Evolutionary conservation across 1,140 invertebrate genomes (phyloP).

Genomic region (Drosophila aff.): DNA sequence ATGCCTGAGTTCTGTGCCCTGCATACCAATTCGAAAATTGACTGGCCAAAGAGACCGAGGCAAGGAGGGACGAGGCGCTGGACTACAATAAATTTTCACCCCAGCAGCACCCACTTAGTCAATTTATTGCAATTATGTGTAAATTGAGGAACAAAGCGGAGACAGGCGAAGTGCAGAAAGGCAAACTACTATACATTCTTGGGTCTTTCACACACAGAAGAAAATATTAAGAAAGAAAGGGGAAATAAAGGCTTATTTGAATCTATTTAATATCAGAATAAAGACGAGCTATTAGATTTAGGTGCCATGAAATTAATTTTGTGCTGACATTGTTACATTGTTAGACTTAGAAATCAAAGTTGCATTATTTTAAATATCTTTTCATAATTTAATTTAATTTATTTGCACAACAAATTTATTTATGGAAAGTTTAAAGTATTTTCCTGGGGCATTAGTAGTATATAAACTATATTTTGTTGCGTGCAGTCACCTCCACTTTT

Average conservation of each 20-base stretch:
- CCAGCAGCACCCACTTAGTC: conserved; percentile 46
- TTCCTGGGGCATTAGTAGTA: neutral
- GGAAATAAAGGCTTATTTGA: neutral
- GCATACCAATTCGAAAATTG: conserved; percentile 39
- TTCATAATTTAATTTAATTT: neutral
- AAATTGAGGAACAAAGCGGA: conserved; percentile 77
- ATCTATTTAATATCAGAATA: neutral
- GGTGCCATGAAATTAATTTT: too few relatives aligned
- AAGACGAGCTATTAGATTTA: too few relatives aligned
- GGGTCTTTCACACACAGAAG: neutral
- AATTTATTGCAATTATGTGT: conserved; percentile 83
- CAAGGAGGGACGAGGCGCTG: neutral
- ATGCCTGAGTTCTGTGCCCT: conserved; percentile 31
- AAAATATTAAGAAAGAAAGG: neutral
- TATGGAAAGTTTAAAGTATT: neutral
- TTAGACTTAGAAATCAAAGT: neutral
- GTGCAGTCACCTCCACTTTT: conserved; percentile 2
- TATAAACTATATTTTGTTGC: neutral
- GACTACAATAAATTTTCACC: conserved; percentile 48
- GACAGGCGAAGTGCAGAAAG: conserved; percentile 50
- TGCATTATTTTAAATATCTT: neutral
- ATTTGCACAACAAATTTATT: neutral
- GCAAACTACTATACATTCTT: conserved; percentile 14
- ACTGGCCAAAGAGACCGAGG: neutral
- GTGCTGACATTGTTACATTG: neutral